These are phyloP conservation scores for Eudasyphora cyanicolor DNA, from an alignment of 2,888 invertebrate genomes.

Conservation along the genomic window DNA sequence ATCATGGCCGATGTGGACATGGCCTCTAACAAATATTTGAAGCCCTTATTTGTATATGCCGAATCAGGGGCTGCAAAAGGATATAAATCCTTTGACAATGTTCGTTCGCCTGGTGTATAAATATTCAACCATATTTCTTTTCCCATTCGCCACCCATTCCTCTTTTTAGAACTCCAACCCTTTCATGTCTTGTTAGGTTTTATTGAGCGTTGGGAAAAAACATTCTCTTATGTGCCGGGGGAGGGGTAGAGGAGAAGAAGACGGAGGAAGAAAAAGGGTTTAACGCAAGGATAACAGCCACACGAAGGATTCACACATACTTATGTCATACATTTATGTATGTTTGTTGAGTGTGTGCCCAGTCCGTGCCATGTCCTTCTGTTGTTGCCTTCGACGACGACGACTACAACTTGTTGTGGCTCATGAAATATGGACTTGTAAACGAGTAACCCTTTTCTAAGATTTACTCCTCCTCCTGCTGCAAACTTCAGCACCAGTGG, in stretches of 20 bases:
- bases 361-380: slow-evolving; percentile 50
- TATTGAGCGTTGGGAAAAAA: not conserved
- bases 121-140: slow-evolving; percentile 49
- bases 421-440: slow-evolving; percentile 48
- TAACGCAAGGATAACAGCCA: slow-evolving; percentile 59
- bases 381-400: slow-evolving; percentile 21
- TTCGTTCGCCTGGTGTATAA: slow-evolving; percentile 34
- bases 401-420: slow-evolving; percentile 60
- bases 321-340: slow-evolving; percentile 72
- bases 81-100: slow-evolving; percentile 70
- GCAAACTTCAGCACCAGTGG: not conserved
- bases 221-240: slow-evolving; percentile 4
- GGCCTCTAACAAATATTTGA: slow-evolving; percentile 35
- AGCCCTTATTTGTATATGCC: slow-evolving; percentile 74
- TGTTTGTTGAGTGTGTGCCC: slow-evolving; percentile 4
- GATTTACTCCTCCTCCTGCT: slow-evolving; percentile 18
- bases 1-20: not conserved
- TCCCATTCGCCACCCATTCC: slow-evolving; percentile 41
- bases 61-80: slow-evolving; percentile 32
- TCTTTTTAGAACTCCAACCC: slow-evolving; percentile 45
- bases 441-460: slow-evolving; percentile 46
- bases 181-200: not conserved
- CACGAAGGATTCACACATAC: slow-evolving; percentile 76
- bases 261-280: slow-evolving; percentile 71
- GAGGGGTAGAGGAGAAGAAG: too few relatives aligned